phyloP scores from a whole-genome alignment of 2,888 invertebrate genomes.

The Exocentrus adspersus region DNA sequence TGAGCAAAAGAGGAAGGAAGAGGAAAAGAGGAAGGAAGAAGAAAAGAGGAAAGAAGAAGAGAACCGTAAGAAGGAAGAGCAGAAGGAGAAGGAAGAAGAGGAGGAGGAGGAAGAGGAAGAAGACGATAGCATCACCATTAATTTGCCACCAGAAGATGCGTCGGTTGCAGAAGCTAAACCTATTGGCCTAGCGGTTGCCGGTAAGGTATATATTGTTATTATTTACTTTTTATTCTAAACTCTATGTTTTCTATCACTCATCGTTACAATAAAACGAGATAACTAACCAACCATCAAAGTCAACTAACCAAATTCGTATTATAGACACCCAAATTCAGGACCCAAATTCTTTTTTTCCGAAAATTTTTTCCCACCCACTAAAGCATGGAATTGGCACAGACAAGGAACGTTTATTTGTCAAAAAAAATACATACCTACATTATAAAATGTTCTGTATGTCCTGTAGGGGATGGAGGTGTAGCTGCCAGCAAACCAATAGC shows the following conservation, averaged over 20 bases:
- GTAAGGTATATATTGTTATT: slow-evolving; percentile 47
- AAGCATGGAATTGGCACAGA: no score
- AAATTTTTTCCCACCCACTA: no score
- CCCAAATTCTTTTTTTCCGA: no score
- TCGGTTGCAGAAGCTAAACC: slow-evolving; percentile 82
- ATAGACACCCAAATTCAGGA: no score
- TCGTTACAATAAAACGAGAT: no score
- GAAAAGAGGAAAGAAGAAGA: slow-evolving; percentile 41
- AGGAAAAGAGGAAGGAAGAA: slow-evolving; percentile 46
- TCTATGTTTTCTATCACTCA: no score
- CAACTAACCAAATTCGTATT: no score
- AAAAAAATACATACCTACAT: no score
- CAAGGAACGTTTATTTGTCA: no score
- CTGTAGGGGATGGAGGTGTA: slow-evolving; percentile 74
- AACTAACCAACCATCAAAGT: no score
- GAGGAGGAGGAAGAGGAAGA: slow-evolving; percentile 59
- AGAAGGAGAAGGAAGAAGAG: slow-evolving; percentile 49
- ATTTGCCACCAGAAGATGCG: slow-evolving; percentile 69
- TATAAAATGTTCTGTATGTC: background rate
- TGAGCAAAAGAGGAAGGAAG: slow-evolving; percentile 37
- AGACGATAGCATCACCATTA: slow-evolving; percentile 63
- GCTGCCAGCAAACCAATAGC: slow-evolving; percentile 78
- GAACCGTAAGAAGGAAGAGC: slow-evolving; percentile 48
- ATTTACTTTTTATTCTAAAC: no score
- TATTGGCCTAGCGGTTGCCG: slow-evolving; percentile 68